Base-by-base conservation (phyloP, 1,140 invertebrate genomes). In the Anadara kagoshimensis region DNA sequence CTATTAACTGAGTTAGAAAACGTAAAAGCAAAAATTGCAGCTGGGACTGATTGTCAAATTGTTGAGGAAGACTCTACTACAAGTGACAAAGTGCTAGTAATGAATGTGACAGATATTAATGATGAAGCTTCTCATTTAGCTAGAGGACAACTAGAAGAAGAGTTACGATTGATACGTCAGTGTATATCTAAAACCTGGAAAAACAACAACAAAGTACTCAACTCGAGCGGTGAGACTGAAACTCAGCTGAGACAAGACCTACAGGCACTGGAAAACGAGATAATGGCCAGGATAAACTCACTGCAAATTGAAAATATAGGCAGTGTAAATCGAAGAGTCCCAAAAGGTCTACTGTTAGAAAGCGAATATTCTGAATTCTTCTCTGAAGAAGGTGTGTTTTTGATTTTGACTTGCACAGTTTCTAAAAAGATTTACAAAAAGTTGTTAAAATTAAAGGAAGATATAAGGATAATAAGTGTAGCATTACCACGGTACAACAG, bases 381-480 rank as follows among this genome's bases (percentile, higher is more conserved):
- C 51, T 64, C 62, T 41, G 24, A 64, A 22, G 62, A 64, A 53
- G 62, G 62, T 4, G 3, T 64, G 41, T 64, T 64, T 64, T 53
- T 64, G 36, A 49, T 64, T 5, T 14, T 64, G 16, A 64, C 62
- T 36, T 45, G 45, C 29, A 51, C 62, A 22, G 53, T 64, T 11
- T 64, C 62, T 22, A 24, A 64, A 18, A 64, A 64, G 20, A 49
- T 49, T 51, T 64, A 53, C 41, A 45, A 64, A 20, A 64, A 64
- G 36, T 53, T 64, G 45, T 12, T 64, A 12, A 51, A 45, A 11
- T n/a, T 64, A 11, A 64, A 64, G 20, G 53, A 44, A 53, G 53
- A 64, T 12, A 14, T 64, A 36, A 49, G 53, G 53, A 36, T 26
- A n/a, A 51, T 43, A n/a, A 49, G 51, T 51, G 20, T 11, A 53